A percentile compares a stretch with the other conserved stretches of the same genome.
phyloP scores from a whole-genome alignment of 2,113 vertebrate genomes.

The Toxotes jaculatrix region DNA sequence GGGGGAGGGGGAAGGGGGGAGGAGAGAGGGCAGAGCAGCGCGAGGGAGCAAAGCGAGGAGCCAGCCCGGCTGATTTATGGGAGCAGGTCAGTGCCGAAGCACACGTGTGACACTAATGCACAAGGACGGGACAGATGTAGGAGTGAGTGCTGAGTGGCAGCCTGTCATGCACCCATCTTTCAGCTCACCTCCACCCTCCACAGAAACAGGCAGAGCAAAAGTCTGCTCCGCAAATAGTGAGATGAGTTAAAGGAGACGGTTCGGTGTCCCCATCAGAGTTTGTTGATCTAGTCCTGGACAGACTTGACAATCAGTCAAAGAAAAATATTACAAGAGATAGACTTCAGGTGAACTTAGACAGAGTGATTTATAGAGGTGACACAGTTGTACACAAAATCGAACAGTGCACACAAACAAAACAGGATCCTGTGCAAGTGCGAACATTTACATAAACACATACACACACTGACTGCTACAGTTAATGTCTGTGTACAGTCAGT shows the following conservation, averaged over 20 bases:
- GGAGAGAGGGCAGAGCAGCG: slow-evolving; percentile 33
- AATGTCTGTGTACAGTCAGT: neutral
- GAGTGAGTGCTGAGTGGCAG: slow-evolving; percentile 68
- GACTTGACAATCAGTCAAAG: slow-evolving; percentile 1
- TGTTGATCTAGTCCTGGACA: neutral
- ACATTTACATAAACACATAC: neutral
- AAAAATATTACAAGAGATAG: neutral
- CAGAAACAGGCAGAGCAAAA: slow-evolving; percentile 35
- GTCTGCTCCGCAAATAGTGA: slow-evolving; percentile 34
- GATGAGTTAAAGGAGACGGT: slow-evolving; percentile 26
- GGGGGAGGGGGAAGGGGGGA: neutral
- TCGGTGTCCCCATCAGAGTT: neutral
- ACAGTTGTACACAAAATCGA: neutral
- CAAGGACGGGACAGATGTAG: slow-evolving; percentile 78
- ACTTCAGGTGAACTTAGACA: neutral
- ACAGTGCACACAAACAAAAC: neutral
- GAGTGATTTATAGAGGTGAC: neutral
- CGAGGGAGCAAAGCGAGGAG: slow-evolving; percentile 27
- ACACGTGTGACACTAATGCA: slow-evolving; percentile 76
- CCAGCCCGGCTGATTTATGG: slow-evolving; percentile 67
- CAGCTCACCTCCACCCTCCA: slow-evolving; percentile 51
- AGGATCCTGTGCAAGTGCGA: neutral
- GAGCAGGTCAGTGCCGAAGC: slow-evolving; percentile 68
- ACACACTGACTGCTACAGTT: neutral
- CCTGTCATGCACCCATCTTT: slow-evolving; percentile 65